phyloP scores from a whole-genome alignment of 53 echinoderm and acorn worm genomes.

The Paelopatides confundens region DNA sequence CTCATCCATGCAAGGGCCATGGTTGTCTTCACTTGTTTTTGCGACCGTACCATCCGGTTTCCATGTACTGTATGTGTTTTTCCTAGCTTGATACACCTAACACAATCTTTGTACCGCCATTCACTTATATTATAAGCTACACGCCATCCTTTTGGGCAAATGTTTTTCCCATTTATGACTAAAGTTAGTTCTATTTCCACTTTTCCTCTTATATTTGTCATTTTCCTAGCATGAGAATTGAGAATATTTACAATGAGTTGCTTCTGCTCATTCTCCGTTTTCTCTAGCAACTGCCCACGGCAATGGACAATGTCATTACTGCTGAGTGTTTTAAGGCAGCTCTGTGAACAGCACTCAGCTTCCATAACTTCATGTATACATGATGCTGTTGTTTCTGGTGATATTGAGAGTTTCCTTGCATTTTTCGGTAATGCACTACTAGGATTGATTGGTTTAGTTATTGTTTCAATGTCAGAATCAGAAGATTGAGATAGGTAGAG shows the following conservation, averaged over 20 bases:
- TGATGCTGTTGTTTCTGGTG: no score
- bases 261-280: background rate
- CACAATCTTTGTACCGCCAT: background rate
- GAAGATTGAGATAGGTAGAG: background rate
- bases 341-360: background rate
- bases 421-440: background rate
- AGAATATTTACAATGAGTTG: background rate
- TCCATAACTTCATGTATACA: background rate
- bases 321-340: background rate
- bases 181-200: background rate
- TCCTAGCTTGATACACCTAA: background rate
- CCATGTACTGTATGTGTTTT: background rate
- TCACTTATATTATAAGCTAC: background rate
- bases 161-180: background rate
- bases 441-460: background rate
- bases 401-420: background rate
- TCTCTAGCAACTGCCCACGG: background rate
- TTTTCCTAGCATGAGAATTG: background rate
- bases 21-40: background rate
- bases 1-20: conserved; percentile 5
- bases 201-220: background rate
- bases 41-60: background rate
- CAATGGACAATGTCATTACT: background rate
- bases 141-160: background rate
- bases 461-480: background rate